Evolutionary conservation across 2,113 vertebrate genomes (phyloP), one percentile per base, ranked within the genome.

Genomic region (Tenebrosternarchus preto): DNA sequence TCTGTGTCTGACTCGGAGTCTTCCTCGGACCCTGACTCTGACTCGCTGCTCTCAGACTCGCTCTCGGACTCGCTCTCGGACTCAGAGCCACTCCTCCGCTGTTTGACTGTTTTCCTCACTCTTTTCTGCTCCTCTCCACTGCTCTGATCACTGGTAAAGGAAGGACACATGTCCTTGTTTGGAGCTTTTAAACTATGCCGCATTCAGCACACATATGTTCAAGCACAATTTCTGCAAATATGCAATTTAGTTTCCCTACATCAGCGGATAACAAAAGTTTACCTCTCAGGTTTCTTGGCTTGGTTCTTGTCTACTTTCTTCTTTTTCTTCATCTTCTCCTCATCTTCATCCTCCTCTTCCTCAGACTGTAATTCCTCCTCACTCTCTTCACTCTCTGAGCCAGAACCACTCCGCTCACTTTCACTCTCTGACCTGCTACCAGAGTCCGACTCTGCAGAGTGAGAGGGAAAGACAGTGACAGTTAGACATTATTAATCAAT

Each of bases 1-100:
- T 91, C 88, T 1, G 83, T 70, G 4, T 94, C 93, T 0, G 72
- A 82, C 25, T 95, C 94, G 0, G 92, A 92, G 71, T 97, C 94
- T 0, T 95, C 95, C 0, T 94, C 94, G 0, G 91, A 93, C 63
- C 95, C 92, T 0, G 93, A 95, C 69, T 92, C 94, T 0, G 96
- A 97, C 0, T 93, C 94, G 87, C 95, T 96, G 88, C 94, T 96
- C 72, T 96, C 96, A 0, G 96, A 95, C 25, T 92, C 91, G 0
- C 95, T 97, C 55, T 95, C 94, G 0, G 95, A 93, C 0, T 95
- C 94, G 0, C 92, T 95, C 0, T 95, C 96, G 0, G 95, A 96
- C 9, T 94, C 94, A 0, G 87, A 89, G 0, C 0, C 87, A 5
- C 70, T 91, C 82, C 84, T 91, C 64, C 43, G 79, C 29, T 2